Conservation (phyloP, 2,888 invertebrate genomes). For the Malthinus seriepunctatus region DNA sequence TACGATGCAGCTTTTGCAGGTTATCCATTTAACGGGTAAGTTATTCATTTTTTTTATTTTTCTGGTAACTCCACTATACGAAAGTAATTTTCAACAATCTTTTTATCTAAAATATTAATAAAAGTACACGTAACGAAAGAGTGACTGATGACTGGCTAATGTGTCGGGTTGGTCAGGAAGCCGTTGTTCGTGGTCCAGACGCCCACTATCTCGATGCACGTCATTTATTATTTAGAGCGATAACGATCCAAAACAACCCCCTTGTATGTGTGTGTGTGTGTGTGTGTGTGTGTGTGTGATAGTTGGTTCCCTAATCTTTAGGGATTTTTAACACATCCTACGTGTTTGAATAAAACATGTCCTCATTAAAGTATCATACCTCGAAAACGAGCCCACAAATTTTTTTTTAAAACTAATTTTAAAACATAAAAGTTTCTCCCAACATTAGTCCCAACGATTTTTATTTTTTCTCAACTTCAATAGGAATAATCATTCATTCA, state of each 20-base stretch:
- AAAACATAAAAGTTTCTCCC: not conserved
- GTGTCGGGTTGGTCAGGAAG: constrained; percentile 31
- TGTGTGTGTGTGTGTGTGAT: constrained; percentile 38
- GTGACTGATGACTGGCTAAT: constrained; percentile 34
- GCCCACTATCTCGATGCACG: constrained; percentile 32
- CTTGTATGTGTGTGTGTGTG: constrained; percentile 37
- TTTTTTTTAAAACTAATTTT: too few relatives aligned
- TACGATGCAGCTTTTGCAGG: constrained; percentile 92
- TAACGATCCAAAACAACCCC: constrained; percentile 48
- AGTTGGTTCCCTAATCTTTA: constrained; percentile 36
- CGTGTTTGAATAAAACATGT: constrained; percentile 44
- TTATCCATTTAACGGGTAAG: constrained; percentile 96
- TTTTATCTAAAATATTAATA: not conserved
- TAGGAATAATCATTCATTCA: constrained; percentile 19
- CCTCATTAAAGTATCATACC: too few relatives aligned
- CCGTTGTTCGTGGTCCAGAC: constrained; percentile 30
- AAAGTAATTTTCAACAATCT: not conserved
- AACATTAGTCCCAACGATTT: not conserved
- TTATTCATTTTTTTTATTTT: too few relatives aligned
- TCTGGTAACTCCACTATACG: not conserved
- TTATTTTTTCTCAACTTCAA: constrained; percentile 6
- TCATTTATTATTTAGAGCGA: constrained; percentile 45
- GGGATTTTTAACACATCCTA: constrained; percentile 36
- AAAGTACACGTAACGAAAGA: constrained; percentile 7
- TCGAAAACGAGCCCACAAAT: too few relatives aligned